phyloP scores from a whole-genome alignment of 1,140 invertebrate species.

The Stenopsyche tienmushanensis region DNA sequence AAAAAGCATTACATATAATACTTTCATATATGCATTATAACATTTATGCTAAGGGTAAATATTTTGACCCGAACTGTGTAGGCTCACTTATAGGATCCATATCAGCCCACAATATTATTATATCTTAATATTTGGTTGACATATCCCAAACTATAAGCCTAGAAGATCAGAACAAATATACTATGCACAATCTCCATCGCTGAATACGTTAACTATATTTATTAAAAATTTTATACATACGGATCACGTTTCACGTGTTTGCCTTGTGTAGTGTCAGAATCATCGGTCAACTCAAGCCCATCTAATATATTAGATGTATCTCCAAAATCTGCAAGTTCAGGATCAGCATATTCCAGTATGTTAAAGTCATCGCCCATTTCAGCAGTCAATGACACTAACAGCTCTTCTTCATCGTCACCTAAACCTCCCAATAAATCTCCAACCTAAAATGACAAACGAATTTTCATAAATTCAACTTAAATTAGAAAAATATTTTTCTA shows the following conservation, averaged over 20 bases:
- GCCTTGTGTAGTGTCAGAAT: slow-evolving; percentile 42
- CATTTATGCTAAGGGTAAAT: too few relatives aligned
- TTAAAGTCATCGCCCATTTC: slow-evolving; percentile 94
- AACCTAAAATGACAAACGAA: slow-evolving; percentile 57
- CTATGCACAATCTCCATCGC: too few relatives aligned
- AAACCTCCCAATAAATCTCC: slow-evolving; percentile 78
- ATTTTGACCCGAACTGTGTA: too few relatives aligned
- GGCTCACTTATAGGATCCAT: too few relatives aligned
- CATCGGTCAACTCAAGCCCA: slow-evolving; percentile 74
- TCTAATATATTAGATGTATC: slow-evolving; percentile 77
- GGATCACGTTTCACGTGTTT: slow-evolving; percentile 37
- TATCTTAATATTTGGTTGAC: too few relatives aligned
- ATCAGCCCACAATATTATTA: too few relatives aligned
- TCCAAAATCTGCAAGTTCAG: slow-evolving; percentile 81
- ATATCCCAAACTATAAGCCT: too few relatives aligned
- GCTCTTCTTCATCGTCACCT: slow-evolving; percentile 83
- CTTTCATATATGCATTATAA: neutral
- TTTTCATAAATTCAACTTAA: neutral
- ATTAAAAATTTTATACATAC: slow-evolving; percentile 19
- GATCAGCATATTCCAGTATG: slow-evolving; percentile 93
- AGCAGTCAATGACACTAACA: slow-evolving; percentile 69
- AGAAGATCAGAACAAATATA: too few relatives aligned
- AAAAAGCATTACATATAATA: too few relatives aligned
- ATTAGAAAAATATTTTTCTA: slow-evolving; percentile 12
- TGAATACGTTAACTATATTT: too few relatives aligned